Evolutionary conservation across 1,140 invertebrate genomes (phyloP).

Genomic region (Ectropis grisescens): DNA sequence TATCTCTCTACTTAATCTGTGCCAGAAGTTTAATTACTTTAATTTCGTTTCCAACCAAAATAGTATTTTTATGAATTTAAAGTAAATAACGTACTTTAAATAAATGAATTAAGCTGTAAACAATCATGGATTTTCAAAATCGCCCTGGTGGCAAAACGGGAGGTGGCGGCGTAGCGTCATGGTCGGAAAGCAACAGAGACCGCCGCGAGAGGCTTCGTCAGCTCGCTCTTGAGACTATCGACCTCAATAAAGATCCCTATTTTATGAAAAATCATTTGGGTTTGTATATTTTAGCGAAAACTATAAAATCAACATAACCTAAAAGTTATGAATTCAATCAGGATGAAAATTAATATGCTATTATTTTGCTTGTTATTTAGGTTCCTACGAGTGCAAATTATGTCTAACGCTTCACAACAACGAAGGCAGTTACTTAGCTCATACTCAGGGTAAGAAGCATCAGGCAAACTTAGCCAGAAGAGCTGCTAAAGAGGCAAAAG

Average conservation of each 20-base stretch:
- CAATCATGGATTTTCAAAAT: conserved; percentile 95
- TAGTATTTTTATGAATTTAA: too few species aligned
- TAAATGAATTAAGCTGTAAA: conserved; percentile 2
- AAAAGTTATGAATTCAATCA: too few species aligned
- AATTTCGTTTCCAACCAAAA: too few species aligned
- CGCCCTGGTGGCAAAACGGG: conserved; percentile 98
- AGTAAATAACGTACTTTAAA: too few species aligned
- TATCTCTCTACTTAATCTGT: too few species aligned
- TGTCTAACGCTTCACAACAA: conserved; percentile 99
- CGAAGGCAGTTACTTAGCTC: conserved; percentile 98
- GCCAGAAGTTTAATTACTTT: too few species aligned
- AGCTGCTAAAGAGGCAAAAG: conserved; percentile 99
- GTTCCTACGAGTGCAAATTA: conserved; percentile 99
- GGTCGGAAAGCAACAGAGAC: conserved; percentile 98
- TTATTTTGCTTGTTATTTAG: conserved; percentile 57
- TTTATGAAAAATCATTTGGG: conserved; percentile 99
- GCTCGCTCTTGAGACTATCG: conserved; percentile 98
- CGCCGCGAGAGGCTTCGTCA: conserved; percentile 95
- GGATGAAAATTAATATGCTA: too few species aligned
- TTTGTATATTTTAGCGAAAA: conserved; percentile 24
- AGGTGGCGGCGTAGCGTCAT: conserved; percentile 97
- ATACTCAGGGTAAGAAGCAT: conserved; percentile 99
- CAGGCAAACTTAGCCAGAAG: conserved; percentile 97
- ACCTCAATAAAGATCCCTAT: conserved; percentile 98
- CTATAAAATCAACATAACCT: too few species aligned